Evolutionary conservation across 2,113 vertebrate species (phyloP).

Genomic region (Chunga burmeisteri): DNA sequence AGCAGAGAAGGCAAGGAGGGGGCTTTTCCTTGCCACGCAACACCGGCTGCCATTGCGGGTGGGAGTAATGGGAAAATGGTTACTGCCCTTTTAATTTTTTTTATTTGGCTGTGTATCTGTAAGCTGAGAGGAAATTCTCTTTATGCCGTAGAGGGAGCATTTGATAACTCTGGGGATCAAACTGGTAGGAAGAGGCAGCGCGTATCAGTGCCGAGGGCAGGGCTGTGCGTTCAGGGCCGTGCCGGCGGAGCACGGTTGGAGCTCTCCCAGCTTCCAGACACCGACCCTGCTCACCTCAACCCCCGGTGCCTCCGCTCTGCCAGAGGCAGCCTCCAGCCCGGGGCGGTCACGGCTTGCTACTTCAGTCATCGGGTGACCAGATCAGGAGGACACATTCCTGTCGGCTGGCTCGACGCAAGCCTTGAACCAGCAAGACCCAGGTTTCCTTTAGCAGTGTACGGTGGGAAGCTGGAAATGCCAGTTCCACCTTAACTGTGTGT

Average conservation of each 20-base stretch:
- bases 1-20: not conserved
- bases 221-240: not conserved
- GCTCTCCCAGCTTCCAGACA: not conserved
- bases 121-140: not conserved
- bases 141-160: not conserved
- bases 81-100: not conserved
- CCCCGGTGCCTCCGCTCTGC: not conserved
- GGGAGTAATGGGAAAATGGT: not conserved
- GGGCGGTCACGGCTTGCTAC: not conserved
- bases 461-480: not conserved
- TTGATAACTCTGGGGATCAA: not conserved
- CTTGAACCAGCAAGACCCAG: not conserved
- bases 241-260: not conserved
- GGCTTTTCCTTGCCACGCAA: fast-evolving
- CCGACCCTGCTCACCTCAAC: not conserved
- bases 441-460: not conserved
- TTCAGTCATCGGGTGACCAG: not conserved
- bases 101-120: not conserved
- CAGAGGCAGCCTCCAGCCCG: not conserved
- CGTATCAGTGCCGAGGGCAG: not conserved
- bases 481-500: not conserved
- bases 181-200: not conserved
- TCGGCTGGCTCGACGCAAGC: not conserved
- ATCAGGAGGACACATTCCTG: not conserved
- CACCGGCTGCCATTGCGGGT: not conserved